Evolutionary conservation across 2,888 invertebrate genomes (phyloP), one percentile per base, ranked within the genome.

Genomic region (Drepana falcataria): DNA sequence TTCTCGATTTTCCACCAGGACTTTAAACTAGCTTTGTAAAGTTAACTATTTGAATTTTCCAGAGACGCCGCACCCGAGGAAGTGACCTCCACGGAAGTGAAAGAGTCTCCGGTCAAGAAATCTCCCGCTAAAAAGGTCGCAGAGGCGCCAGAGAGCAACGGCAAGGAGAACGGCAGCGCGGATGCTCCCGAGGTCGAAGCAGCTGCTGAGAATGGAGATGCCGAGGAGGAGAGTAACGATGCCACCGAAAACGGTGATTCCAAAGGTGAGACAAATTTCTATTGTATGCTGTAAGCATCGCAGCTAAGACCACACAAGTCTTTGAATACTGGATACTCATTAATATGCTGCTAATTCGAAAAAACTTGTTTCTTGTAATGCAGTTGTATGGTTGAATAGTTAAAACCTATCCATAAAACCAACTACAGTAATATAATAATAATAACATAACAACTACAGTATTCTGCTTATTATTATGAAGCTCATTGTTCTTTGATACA

Each of bases 71-170:
- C 78, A n/a, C 69, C 90, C 7, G 91, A 91, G 70, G 91, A 90
- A 71, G 91, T 90, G n/a, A 79, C 85, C 68, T 91, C 91, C 9
- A 87, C 89, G 35, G 91, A 91, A 61, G 85, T 60, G 2, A 91
- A 91, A 64, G 91, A 91, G 68, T 91, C 90, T 4, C 91, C 91
- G 63, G 87, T 91, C 4, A 91, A 91, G 73, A 91, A 91, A 68
- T 88, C 91, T 34, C 91, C 91, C 9, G 83, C 83, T 56, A 91
- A 91, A 72, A 93, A 93, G 73, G 84, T 75, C 1, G 80, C 76
- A 0, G 92, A 92, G 58, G 80, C 69, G 5, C 72, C 81, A 35
- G 89, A 91, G 65, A 91, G 91, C 69, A 92, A 91, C 60, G 92
- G 92, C 66, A 89, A 88, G 58, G 85, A 89, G 66, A 90, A 90